phyloP scores from a whole-genome alignment of 2,113 vertebrate species.

The Gallinago jamesoni region DNA sequence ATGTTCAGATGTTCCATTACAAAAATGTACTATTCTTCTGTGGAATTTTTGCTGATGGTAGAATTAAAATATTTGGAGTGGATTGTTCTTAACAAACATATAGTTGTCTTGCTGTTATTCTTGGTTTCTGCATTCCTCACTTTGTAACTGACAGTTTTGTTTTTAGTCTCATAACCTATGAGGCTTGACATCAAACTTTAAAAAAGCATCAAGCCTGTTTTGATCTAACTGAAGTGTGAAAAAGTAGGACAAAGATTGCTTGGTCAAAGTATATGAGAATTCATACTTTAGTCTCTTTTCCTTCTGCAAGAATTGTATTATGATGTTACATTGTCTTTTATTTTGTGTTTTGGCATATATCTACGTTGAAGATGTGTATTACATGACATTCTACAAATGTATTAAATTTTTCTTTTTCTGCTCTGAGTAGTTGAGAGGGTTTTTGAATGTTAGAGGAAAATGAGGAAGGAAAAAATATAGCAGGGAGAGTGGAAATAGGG shows the following conservation, averaged over 20 bases:
- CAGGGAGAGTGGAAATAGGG: background rate
- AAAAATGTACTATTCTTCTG: background rate
- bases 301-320: background rate
- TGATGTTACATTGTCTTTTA: background rate
- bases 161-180: constrained; percentile 6
- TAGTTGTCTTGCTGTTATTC: background rate
- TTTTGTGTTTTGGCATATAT: background rate
- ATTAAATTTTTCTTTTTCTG: background rate
- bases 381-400: background rate
- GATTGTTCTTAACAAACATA: background rate
- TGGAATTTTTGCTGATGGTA: background rate
- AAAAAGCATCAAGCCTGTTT: background rate
- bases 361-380: background rate
- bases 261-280: background rate
- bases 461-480: background rate
- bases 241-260: constrained; percentile 17
- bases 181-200: constrained; percentile 14
- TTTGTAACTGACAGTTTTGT: background rate
- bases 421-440: background rate
- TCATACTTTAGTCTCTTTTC: background rate
- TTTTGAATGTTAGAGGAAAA: background rate
- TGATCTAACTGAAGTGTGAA: constrained; percentile 9
- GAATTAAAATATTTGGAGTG: background rate
- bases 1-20: background rate
- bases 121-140: background rate